Percentiles rank a stretch among this genome's conserved stretches.
Conservation (phyloP, 2,888 invertebrate species). For the Philhelius pedissequus region DNA sequence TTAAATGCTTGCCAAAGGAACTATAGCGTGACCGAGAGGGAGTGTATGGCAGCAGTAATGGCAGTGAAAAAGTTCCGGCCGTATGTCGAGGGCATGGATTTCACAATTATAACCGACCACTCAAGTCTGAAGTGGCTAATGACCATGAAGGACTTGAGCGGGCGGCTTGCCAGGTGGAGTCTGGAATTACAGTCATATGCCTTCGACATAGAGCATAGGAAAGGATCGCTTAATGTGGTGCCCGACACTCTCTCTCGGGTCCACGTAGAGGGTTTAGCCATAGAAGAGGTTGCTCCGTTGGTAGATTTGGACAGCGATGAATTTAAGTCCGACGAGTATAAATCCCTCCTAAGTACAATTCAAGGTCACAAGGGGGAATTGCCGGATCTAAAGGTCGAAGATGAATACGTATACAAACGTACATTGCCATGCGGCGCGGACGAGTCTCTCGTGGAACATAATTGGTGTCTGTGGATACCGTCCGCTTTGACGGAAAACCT, state of each 20-base stretch:
- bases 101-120: too few species aligned
- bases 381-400: not conserved
- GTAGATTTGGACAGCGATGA: not conserved
- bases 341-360: not conserved
- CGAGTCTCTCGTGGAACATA: not conserved
- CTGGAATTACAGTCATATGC: not conserved
- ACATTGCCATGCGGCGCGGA: not conserved
- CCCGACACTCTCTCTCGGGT: not conserved
- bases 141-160: too few species aligned
- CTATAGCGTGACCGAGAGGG: too few species aligned
- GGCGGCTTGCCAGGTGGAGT: too few species aligned
- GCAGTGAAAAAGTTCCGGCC: conserved; percentile 26
- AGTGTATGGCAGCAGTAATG: too few species aligned
- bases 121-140: too few species aligned
- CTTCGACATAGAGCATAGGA: not conserved
- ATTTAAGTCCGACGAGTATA: not conserved
- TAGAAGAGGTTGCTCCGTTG: not conserved
- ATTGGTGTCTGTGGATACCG: conserved; percentile 31
- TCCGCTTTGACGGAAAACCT: not conserved
- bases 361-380: not conserved
- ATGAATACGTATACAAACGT: conserved; percentile 4
- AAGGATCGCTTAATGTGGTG: not conserved
- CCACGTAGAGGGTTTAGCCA: not conserved
- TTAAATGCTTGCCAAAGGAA: too few species aligned
- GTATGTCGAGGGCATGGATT: not conserved